Evolutionary conservation across 2,888 invertebrate genomes (phyloP), one percentile per base, ranked within the genome.

Genomic region (Eupelmus urozonus): DNA sequence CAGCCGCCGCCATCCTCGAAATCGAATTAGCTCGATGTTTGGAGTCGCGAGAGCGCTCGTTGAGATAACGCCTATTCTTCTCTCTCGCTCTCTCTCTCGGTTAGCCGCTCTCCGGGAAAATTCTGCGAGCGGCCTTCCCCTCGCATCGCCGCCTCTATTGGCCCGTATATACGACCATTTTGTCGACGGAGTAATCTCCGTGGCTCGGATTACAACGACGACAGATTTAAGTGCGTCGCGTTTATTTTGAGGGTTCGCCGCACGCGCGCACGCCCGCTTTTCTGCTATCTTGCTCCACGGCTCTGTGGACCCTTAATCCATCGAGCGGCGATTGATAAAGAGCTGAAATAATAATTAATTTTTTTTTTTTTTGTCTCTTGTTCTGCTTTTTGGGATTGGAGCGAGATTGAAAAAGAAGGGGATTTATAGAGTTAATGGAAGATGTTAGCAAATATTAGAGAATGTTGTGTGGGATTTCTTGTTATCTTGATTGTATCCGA

Each of bases 111-210:
- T 45, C 18, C 5, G 49, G 49, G 49, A 49, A 65, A 65, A 65
- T 65, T 65, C 18, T 49, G 34, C 40, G 9, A 34, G 9, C 34
- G 9, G 34, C 16, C 16, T 45, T 16, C 5, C 3, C 40, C 20
- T 11, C 40, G 2, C 20, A 9, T 9, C 16, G 29, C 18, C 18
- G 5, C 23, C 25, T 42, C 42, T 45, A 62, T 45, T 62, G 62
- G 42, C 25, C 34, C 40, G 3, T 27, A 1, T 7, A n/a, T 25
- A 2, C 16, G 7, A 23, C 25, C 51, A 34, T 66, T 66, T 66
- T 66, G 66, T 66, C 65, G 49, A 27, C 53, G 53, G 66, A 66
- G 34, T 66, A 66, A 66, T 66, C 51, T 66, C 9, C 20, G 66
- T 29, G 29, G 51, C 57, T 59, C n/a, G 57, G 57, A 69, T 59